Percentiles rank a stretch among this genome's conserved stretches.
phyloP scores from a whole-genome alignment of 2,888 invertebrate species.

The Diaphora mendica region DNA sequence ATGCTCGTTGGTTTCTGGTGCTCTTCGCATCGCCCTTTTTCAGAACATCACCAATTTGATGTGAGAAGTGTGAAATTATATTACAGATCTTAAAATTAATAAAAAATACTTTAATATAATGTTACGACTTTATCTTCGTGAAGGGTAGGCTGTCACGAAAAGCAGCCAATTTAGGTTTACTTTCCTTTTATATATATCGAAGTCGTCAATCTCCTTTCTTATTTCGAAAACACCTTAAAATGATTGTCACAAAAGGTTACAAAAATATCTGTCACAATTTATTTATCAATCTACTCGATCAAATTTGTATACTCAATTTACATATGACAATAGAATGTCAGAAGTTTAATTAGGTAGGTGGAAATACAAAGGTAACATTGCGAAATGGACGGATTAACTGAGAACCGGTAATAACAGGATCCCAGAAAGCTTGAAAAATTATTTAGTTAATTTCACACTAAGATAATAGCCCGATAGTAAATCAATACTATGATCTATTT shows the following conservation, averaged over 20 bases:
- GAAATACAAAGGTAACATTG: background rate
- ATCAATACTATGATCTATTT: background rate
- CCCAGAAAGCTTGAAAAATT: background rate
- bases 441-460: background rate
- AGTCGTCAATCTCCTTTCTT: constrained; percentile 17
- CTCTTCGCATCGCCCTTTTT: no score
- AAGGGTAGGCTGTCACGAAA: background rate
- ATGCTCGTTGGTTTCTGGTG: no score
- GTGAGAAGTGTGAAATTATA: no score
- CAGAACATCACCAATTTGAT: no score
- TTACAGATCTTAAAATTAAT: background rate
- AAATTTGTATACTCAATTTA: constrained; percentile 23
- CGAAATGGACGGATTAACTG: background rate
- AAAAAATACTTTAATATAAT: background rate
- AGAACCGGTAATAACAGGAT: background rate
- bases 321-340: constrained; percentile 18
- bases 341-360: constrained; percentile 18
- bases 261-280: constrained; percentile 44
- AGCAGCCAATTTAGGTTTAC: background rate
- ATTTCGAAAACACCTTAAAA: constrained; percentile 46
- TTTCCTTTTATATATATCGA: constrained; percentile 11
- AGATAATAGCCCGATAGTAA: background rate
- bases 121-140: background rate
- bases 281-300: constrained; percentile 48
- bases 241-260: constrained; percentile 47